These are phyloP conservation scores for Ptychodera flava DNA, from an alignment of 35 echinoderm and acorn worm genomes.

Conservation along the genomic window DNA sequence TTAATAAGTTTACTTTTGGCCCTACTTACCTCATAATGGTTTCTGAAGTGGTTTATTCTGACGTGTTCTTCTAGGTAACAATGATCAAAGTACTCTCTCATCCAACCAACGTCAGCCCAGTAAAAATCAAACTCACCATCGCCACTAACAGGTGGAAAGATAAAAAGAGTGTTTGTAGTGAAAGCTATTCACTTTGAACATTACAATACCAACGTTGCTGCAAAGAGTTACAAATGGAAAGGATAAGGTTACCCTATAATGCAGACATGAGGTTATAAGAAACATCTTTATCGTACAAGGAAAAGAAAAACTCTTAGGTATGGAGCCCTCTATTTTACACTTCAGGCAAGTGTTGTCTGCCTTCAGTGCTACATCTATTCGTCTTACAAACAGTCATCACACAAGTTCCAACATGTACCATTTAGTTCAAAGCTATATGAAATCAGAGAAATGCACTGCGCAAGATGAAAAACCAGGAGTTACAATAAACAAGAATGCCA, in stretches of 20 bases:
- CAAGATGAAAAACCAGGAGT: too few relatives aligned
- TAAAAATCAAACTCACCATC: slow-evolving; percentile 93
- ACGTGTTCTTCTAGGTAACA: slow-evolving; percentile 96
- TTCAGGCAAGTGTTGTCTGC: too few relatives aligned
- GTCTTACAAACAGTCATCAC: too few relatives aligned
- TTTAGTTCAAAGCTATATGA: too few relatives aligned
- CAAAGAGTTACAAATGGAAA: background rate
- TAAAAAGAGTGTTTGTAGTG: background rate
- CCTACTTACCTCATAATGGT: slow-evolving; percentile 99
- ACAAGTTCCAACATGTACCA: too few relatives aligned
- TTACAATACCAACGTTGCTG: background rate
- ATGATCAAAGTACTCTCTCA: slow-evolving; percentile 96
- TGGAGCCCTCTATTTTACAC: slow-evolving; percentile 21
- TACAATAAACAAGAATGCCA: too few relatives aligned
- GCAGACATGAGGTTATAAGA: slow-evolving; percentile 10
- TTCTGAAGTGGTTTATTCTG: slow-evolving; percentile 89
- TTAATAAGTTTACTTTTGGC: too few relatives aligned
- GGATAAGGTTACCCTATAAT: background rate
- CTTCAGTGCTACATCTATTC: too few relatives aligned
- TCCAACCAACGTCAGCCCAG: slow-evolving; percentile 94
- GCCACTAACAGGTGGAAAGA: slow-evolving; percentile 43
- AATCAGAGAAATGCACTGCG: too few relatives aligned
- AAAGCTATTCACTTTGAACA: background rate
- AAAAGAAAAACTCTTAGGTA: background rate
- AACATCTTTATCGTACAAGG: background rate